Conservation (phyloP, 2,888 invertebrate species). For the Epinotia demarniana region DNA sequence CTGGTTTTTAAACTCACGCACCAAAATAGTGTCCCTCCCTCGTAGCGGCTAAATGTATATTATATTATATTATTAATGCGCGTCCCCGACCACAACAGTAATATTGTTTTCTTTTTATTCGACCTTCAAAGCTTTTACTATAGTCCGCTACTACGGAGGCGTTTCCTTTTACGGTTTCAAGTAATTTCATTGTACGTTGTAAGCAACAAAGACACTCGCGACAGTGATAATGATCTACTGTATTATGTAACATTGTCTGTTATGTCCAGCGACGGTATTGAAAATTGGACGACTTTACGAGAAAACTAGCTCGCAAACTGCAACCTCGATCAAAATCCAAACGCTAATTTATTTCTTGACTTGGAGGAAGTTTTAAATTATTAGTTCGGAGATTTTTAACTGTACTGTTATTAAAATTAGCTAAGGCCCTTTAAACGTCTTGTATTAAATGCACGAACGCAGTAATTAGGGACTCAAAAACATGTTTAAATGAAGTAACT, state of each 20-base stretch:
- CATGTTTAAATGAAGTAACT: too few species aligned
- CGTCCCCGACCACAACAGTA: constrained; percentile 72
- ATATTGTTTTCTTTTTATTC: constrained; percentile 79
- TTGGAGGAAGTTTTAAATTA: neutral
- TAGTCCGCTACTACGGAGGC: constrained; percentile 70
- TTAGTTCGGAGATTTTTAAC: neutral
- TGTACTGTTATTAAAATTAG: neutral
- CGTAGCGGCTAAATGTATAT: constrained; percentile 75
- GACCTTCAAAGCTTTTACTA: constrained; percentile 76
- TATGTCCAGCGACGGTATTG: constrained; percentile 26
- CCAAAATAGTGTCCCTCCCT: constrained; percentile 56
- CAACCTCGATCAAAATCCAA: neutral
- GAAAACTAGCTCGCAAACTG: constrained; percentile 6
- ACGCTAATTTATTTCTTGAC: constrained; percentile 1
- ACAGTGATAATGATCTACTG: constrained; percentile 54
- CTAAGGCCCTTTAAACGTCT: too few species aligned
- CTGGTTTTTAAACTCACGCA: neutral
- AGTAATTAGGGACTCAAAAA: too few species aligned
- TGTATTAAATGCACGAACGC: too few species aligned
- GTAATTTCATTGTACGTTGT: constrained; percentile 64
- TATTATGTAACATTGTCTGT: constrained; percentile 32
- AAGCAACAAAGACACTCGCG: constrained; percentile 27
- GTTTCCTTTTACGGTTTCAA: constrained; percentile 68
- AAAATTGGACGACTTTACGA: constrained; percentile 29
- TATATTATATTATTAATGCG: too few species aligned